These are phyloP conservation scores for Drosophila baimaii DNA, from an alignment of 1,140 invertebrate species.

Conservation along the genomic window DNA sequence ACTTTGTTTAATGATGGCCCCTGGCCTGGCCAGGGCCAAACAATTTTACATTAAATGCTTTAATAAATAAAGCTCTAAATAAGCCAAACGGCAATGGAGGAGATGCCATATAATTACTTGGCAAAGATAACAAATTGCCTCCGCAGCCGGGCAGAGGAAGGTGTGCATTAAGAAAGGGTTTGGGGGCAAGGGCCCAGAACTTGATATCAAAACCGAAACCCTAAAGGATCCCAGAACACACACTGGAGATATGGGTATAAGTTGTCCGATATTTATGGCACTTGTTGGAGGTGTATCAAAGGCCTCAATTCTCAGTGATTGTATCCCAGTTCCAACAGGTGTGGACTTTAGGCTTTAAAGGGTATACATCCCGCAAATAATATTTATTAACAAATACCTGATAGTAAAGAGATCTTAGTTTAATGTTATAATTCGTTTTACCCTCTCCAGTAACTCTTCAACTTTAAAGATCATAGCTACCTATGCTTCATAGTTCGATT, in stretches of 20 bases:
- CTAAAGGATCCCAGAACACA: conserved; percentile 27
- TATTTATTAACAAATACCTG: not conserved
- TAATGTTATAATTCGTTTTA: not conserved
- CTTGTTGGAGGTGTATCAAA: conserved; percentile 50
- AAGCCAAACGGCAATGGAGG: conserved; percentile 58
- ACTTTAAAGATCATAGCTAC: not conserved
- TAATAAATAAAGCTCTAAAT: conserved; percentile 81
- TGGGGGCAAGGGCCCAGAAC: not conserved
- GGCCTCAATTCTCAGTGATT: conserved; percentile 1
- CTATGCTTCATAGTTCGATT: not conserved
- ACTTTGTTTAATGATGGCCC: conserved; percentile 69
- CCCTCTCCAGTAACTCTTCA: not conserved
- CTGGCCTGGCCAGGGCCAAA: conserved; percentile 73
- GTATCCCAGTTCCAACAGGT: conserved; percentile 17
- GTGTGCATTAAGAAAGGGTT: conserved; percentile 73
- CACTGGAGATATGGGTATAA: conserved; percentile 30
- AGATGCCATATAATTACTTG: conserved; percentile 70
- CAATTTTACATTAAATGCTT: conserved; percentile 82
- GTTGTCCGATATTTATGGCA: conserved; percentile 68
- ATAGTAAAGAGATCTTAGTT: not conserved
- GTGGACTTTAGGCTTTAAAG: not conserved
- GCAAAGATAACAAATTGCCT: conserved; percentile 76
- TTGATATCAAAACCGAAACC: not conserved
- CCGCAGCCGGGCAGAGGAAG: conserved; percentile 36
- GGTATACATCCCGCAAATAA: too few species aligned